These are phyloP conservation scores for Tetragonula carbonaria DNA, from an alignment of 2,888 invertebrate genomes.

Conservation along the genomic window DNA sequence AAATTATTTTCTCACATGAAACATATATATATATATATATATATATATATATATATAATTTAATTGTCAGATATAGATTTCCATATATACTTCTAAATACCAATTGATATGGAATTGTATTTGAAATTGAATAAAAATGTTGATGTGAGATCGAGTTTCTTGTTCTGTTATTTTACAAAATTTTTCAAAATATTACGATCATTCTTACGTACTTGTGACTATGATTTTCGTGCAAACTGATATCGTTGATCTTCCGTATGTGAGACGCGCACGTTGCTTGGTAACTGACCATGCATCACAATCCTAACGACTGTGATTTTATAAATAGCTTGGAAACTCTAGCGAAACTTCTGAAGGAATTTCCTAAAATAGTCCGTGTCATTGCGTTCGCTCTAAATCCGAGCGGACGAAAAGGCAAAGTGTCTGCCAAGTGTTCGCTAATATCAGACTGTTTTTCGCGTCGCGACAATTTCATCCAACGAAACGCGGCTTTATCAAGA, in stretches of 20 bases:
- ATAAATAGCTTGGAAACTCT: constrained; percentile 29
- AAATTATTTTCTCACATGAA: too few species aligned
- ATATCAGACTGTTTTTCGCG: constrained; percentile 8
- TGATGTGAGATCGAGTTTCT: too few species aligned
- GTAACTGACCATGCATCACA: neutral
- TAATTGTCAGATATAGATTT: too few species aligned
- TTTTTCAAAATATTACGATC: neutral
- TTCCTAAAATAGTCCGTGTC: constrained; percentile 32
- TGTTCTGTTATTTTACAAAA: too few species aligned
- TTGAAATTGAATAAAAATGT: too few species aligned
- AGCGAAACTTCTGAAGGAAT: constrained; percentile 18
- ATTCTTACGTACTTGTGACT: too few species aligned
- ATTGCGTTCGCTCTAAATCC: constrained; percentile 31
- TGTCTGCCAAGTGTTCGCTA: constrained; percentile 35
- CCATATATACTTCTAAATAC: too few species aligned
- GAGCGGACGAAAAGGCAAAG: neutral
- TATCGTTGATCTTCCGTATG: neutral
- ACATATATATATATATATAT: too few species aligned
- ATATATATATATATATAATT: too few species aligned
- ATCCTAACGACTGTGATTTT: constrained; percentile 6
- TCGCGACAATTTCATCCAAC: constrained; percentile 10
- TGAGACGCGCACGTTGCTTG: too few species aligned
- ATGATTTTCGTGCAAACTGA: too few species aligned
- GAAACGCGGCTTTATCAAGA: neutral
- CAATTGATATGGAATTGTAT: too few species aligned